Evolutionary conservation across 2,888 invertebrate genomes (phyloP).

Genomic region (Rhodophaea formosa): DNA sequence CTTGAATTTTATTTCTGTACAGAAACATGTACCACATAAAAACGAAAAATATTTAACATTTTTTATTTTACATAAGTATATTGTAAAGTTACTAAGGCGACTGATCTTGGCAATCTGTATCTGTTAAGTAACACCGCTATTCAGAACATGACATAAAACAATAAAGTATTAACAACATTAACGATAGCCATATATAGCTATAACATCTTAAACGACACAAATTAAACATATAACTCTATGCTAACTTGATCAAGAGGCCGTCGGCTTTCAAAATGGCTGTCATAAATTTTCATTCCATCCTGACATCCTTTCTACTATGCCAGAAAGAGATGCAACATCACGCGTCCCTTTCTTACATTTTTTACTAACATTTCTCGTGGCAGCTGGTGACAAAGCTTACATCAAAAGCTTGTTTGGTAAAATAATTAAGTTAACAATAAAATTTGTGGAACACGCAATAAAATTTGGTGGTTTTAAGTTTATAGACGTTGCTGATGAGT

Average conservation of each 20-base stretch:
- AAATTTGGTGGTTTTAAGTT: constrained; percentile 1
- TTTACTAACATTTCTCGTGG: not conserved
- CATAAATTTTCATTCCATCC: constrained; percentile 9
- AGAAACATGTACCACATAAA: too few species aligned
- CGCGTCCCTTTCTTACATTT: not conserved
- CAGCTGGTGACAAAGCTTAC: constrained; percentile 4
- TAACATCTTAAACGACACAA: constrained; percentile 11
- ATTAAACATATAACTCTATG: constrained; percentile 9
- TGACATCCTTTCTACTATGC: not conserved
- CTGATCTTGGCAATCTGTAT: not conserved
- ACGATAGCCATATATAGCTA: constrained; percentile 10
- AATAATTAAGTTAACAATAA: constrained; percentile 4
- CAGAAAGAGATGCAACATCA: constrained; percentile 2
- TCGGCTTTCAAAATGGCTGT: constrained; percentile 6
- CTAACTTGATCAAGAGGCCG: constrained; percentile 13
- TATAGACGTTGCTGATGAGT: not conserved
- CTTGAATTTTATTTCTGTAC: too few species aligned
- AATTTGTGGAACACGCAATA: not conserved
- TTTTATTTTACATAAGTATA: too few species aligned
- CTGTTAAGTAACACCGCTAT: not conserved
- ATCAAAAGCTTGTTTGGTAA: constrained; percentile 4
- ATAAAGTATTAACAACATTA: constrained; percentile 5
- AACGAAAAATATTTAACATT: too few species aligned
- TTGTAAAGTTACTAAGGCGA: too few species aligned
- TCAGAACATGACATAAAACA: not conserved